phyloP scores from a whole-genome alignment of 2,888 invertebrate genomes.

The Galeopsomyia nigrocyanea region DNA sequence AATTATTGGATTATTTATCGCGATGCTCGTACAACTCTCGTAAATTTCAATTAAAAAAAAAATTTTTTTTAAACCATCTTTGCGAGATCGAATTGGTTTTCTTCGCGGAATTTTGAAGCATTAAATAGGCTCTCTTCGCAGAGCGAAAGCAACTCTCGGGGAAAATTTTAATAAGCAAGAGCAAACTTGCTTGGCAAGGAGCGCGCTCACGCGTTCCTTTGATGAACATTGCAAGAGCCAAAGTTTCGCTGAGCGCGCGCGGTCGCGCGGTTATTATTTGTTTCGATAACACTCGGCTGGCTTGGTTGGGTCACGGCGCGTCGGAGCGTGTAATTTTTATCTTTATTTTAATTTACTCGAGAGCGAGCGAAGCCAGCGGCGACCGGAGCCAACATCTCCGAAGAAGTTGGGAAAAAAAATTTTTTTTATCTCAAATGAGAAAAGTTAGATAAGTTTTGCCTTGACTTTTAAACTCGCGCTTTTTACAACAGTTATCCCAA shows the following conservation, averaged over 20 bases:
- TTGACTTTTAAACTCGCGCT: constrained; percentile 41
- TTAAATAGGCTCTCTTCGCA: too few relatives aligned
- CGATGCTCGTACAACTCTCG: too few relatives aligned
- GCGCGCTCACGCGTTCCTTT: constrained; percentile 4
- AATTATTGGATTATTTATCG: too few relatives aligned
- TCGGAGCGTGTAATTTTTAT: constrained; percentile 35
- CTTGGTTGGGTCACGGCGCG: neutral
- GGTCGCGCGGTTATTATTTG: constrained; percentile 21
- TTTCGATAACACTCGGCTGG: neutral
- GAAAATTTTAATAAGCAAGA: constrained; percentile 29
- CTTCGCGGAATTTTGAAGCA: too few relatives aligned
- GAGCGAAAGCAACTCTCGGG: neutral
- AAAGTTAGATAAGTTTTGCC: constrained; percentile 48
- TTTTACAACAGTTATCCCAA: constrained; percentile 43
- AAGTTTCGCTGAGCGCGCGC: neutral
- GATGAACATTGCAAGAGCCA: constrained; percentile 18
- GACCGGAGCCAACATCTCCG: neutral
- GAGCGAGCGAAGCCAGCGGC: too few relatives aligned
- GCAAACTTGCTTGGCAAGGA: neutral
- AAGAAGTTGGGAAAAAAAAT: constrained; percentile 34
- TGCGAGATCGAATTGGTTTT: too few relatives aligned
- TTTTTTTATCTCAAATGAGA: constrained; percentile 50
- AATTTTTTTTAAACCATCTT: too few relatives aligned
- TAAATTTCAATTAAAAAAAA: too few relatives aligned
- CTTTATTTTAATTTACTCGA: constrained; percentile 46